phyloP scores from a whole-genome alignment of 2,888 invertebrate genomes.

The Quadroppia sp. region DNA sequence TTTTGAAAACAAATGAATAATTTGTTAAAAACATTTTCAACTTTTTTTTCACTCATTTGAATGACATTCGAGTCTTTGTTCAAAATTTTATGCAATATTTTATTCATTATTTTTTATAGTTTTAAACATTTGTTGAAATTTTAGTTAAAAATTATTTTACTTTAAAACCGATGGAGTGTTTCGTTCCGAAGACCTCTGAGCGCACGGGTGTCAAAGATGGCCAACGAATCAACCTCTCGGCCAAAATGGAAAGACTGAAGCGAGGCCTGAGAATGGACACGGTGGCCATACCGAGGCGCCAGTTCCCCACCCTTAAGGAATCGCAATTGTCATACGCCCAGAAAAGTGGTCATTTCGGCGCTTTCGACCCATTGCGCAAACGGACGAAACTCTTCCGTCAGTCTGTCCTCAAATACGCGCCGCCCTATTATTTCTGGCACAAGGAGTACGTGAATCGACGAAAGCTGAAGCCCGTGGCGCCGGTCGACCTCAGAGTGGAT shows the following conservation, averaged over 20 bases:
- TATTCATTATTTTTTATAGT: too few species aligned
- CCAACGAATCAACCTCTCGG: neutral
- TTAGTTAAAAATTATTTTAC: too few species aligned
- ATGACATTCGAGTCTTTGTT: too few species aligned
- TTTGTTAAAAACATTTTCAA: too few species aligned
- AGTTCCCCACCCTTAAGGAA: neutral
- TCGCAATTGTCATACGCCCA: neutral
- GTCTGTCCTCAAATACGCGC: neutral
- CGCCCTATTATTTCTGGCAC: slow-evolving; percentile 24
- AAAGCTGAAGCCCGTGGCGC: neutral
- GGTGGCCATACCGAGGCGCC: neutral
- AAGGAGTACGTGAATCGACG: neutral
- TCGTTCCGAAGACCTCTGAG: too few species aligned
- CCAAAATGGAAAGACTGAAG: neutral
- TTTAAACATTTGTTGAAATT: too few species aligned
- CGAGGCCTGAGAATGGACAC: neutral
- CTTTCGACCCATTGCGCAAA: neutral
- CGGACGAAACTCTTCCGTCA: neutral
- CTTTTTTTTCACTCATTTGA: too few species aligned
- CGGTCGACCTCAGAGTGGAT: neutral
- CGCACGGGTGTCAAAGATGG: too few species aligned
- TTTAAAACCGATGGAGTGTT: too few species aligned
- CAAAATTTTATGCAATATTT: too few species aligned
- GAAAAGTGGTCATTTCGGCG: neutral
- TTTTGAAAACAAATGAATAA: too few species aligned